Conservation (phyloP, 2,888 invertebrate species). For the Polia nebulosa region DNA sequence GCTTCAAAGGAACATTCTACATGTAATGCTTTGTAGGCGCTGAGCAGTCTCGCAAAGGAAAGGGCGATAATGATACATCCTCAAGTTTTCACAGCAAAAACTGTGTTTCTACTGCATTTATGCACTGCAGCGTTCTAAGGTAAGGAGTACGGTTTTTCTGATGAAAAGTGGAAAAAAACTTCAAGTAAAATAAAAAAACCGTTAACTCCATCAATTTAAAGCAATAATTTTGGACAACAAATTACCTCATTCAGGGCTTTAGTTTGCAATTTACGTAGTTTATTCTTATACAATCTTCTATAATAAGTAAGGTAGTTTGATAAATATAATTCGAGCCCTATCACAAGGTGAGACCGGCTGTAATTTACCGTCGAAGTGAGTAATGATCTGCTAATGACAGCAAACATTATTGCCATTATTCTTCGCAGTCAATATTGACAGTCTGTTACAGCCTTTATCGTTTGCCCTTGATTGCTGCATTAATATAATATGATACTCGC, state of each 20-base stretch:
- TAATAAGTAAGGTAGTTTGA: slow-evolving; percentile 13
- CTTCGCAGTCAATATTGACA: slow-evolving; percentile 53
- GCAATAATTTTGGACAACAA: not conserved
- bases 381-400: slow-evolving; percentile 60
- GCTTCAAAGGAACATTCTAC: slow-evolving; percentile 35
- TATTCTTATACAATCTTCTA: slow-evolving; percentile 6
- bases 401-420: slow-evolving; percentile 53
- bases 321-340: slow-evolving; percentile 19
- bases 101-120: not conserved
- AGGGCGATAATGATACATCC: slow-evolving; percentile 42
- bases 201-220: not conserved
- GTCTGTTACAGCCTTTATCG: slow-evolving; percentile 45
- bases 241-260: too few species aligned
- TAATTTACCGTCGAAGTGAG: slow-evolving; percentile 54
- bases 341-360: slow-evolving; percentile 29
- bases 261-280: not conserved
- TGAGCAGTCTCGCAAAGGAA: slow-evolving; percentile 30
- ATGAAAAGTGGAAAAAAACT: not conserved
- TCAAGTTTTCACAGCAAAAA: slow-evolving; percentile 17
- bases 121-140: not conserved
- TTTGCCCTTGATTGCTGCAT: slow-evolving; percentile 39
- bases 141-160: not conserved
- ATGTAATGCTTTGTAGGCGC: slow-evolving; percentile 24
- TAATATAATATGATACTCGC: slow-evolving; percentile 51
- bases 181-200: too few species aligned